Evolutionary conservation across 2,797 vertebrate species (phyloP).

Genomic region (Amblyopsis hoosieri): DNA sequence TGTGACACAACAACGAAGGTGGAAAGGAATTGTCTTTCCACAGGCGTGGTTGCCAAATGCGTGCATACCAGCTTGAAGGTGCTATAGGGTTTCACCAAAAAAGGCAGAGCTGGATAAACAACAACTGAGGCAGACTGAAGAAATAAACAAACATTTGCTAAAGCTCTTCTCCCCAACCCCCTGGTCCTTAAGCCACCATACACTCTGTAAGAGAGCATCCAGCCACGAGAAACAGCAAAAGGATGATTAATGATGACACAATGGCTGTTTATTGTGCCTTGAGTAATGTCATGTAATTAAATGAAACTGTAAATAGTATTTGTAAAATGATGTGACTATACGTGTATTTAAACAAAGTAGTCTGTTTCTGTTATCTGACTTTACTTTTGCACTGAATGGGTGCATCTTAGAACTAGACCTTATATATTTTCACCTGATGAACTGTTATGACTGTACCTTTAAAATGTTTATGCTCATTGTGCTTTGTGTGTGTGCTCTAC

Average conservation of each 20-base stretch:
- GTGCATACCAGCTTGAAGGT: slow-evolving; percentile 42
- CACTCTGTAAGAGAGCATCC: slow-evolving; percentile 70
- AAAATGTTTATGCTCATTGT: too few relatives aligned
- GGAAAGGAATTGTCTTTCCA: slow-evolving; percentile 9
- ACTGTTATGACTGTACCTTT: too few relatives aligned
- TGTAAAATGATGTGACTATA: slow-evolving; percentile 86
- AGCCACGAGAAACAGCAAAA: slow-evolving; percentile 41
- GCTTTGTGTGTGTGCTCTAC: too few relatives aligned
- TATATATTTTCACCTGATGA: slow-evolving; percentile 24
- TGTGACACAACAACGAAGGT: too few relatives aligned
- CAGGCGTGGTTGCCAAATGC: slow-evolving; percentile 39
- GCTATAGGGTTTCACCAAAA: slow-evolving; percentile 33
- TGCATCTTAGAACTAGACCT: slow-evolving; percentile 40
- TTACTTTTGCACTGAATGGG: slow-evolving; percentile 55
- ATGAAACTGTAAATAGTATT: slow-evolving; percentile 88
- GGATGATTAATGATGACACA: slow-evolving; percentile 22
- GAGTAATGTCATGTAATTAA: slow-evolving; percentile 80
- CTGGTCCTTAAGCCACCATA: slow-evolving; percentile 64
- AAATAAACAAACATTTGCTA: slow-evolving; percentile 68
- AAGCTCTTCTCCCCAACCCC: slow-evolving; percentile 49
- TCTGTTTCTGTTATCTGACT: slow-evolving; percentile 36
- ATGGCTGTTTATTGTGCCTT: slow-evolving; percentile 26
- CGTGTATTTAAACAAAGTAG: slow-evolving; percentile 87
- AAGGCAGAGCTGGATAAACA: slow-evolving; percentile 55
- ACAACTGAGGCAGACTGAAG: slow-evolving; percentile 54